phyloP scores from a whole-genome alignment of 2,888 invertebrate species.

The Lasioglossum leucozonium region DNA sequence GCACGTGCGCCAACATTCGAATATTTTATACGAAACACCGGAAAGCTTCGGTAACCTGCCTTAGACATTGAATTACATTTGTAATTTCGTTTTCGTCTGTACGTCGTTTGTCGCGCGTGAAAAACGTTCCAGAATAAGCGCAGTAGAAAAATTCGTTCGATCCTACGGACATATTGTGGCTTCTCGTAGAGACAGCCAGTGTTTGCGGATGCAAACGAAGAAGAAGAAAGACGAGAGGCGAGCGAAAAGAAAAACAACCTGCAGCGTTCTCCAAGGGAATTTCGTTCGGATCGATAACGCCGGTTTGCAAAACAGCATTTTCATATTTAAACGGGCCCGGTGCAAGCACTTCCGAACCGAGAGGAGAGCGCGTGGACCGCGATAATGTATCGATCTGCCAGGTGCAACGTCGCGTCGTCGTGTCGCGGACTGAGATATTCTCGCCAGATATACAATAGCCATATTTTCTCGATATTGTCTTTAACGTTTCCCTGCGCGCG shows the following conservation, averaged over 20 bases:
- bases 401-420: constrained; percentile 35
- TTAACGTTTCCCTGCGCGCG: constrained; percentile 55
- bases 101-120: not conserved
- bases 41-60: no score
- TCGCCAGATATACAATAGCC: constrained; percentile 52
- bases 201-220: not conserved
- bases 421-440: constrained; percentile 41
- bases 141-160: not conserved
- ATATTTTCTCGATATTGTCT: constrained; percentile 63
- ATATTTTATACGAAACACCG: not conserved
- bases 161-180: not conserved
- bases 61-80: no score
- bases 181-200: not conserved
- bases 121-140: not conserved
- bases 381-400: constrained; percentile 62
- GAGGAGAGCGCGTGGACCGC: constrained; percentile 4
- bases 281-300: not conserved
- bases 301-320: constrained; percentile 25
- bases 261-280: not conserved
- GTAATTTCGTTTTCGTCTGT: not conserved
- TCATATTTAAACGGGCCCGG: constrained; percentile 42
- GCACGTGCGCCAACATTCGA: not conserved
- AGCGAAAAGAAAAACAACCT: not conserved
- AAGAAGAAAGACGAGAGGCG: not conserved
- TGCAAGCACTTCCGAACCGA: constrained; percentile 37